Conservation (phyloP, 2,113 vertebrate genomes). For the Pan troglodytes region NHGRI_mPanTro3-v2.1_pri NC_072411.2:85686001-85686500, state of each 20-base stretch:
- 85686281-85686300: conserved; percentile 55
- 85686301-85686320: conserved; percentile 47
- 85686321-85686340: background rate
- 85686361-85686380: conserved; percentile 47
- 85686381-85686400: conserved; percentile 17
- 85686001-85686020: background rate
- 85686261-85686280: conserved; percentile 52
- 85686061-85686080: conserved; percentile 57
- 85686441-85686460: background rate
- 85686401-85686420: background rate
- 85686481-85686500: background rate
- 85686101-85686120: conserved; percentile 61
- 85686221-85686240: conserved; percentile 51
- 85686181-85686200: conserved; percentile 76
- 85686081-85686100: conserved; percentile 59
- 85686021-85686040: conserved; percentile 31
- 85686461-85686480: background rate
- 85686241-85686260: conserved; percentile 43
- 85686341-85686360: conserved; percentile 4
- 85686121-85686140: conserved; percentile 72
- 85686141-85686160: conserved; percentile 74
- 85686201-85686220: conserved; percentile 59
- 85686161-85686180: conserved; percentile 72
- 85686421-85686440: background rate
- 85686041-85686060: background rate